Conservation (phyloP, 2,888 invertebrate genomes). For the Ectemnius lituratus region DNA sequence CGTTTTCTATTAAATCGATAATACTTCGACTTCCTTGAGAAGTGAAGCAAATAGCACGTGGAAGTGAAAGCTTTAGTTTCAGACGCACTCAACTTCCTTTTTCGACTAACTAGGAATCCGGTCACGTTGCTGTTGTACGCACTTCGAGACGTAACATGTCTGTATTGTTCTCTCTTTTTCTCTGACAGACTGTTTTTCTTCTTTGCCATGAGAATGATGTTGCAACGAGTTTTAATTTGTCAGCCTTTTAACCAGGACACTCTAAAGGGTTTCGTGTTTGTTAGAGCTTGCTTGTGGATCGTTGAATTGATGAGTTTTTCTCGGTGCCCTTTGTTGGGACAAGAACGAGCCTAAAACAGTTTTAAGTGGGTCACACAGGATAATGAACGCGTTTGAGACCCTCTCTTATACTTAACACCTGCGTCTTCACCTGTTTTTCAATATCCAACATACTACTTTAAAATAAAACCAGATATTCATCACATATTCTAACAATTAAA, state of each 20-base stretch:
- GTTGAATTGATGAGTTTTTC: neutral
- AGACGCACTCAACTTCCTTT: neutral
- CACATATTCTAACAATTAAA: too few relatives aligned
- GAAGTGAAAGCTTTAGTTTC: slow-evolving; percentile 7
- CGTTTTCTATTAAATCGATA: neutral
- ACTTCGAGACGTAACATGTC: neutral
- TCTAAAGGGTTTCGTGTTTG: too few relatives aligned
- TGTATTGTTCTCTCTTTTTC: neutral
- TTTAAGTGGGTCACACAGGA: slow-evolving; percentile 2
- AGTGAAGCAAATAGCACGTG: neutral
- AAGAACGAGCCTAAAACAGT: neutral
- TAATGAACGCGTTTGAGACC: slow-evolving; percentile 2
- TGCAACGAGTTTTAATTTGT: too few relatives aligned
- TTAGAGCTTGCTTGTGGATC: neutral
- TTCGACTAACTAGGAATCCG: neutral
- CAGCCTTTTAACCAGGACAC: too few relatives aligned
- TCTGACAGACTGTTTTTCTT: too few relatives aligned
- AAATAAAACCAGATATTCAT: too few relatives aligned
- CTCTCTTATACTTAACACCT: neutral
- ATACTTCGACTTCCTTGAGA: neutral
- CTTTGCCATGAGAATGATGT: too few relatives aligned
- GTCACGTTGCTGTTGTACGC: neutral
- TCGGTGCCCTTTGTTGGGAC: neutral
- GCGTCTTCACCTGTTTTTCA: neutral
- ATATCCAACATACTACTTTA: neutral